Base-by-base conservation (phyloP, 1,140 invertebrate genomes). In the Aculops lycopersici region DNA sequence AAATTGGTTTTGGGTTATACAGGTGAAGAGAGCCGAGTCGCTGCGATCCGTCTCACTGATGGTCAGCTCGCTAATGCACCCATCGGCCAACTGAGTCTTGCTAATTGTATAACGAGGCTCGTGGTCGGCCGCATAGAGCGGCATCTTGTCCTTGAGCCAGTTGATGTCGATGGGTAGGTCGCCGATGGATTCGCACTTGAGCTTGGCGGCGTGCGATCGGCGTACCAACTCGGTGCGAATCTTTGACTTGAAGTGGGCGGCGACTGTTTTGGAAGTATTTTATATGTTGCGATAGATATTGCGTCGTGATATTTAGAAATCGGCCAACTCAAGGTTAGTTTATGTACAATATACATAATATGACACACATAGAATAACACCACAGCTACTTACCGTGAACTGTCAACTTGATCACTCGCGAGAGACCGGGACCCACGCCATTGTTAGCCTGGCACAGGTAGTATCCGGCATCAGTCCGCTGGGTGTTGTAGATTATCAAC, bases 391-490 rank as follows among this genome's bases (percentile, higher is more conserved):
- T 55, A 66, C 64, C 60, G 44, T 64, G 58, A 4, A 68, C 63
- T 12, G 52, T 55, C 5, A 68, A 51, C 37, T 52, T 53, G 14
- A 66, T 53, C 15, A 64, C 56, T 53, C 65, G 64, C 47, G 64
- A 65, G 5, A 94, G 63, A 51, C 79, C 81, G 46, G 78, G 76
- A 40, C 83, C 83, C 52, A 92, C 84, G 15, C 21, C 79, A 58
- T 95, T 95, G 19, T 78, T 76, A 35, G 83, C 80, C 61, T 90
- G 80, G 55, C 86, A 94, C 17, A 92, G 61, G 50, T 66, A 68
- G 43, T 56, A 55, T 1, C 65, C 65, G 42, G 62, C 55, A 50
- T 68, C 59, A 38, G 36, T 45, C 50, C 59, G 48, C 37, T 46
- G 49, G 1, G 59, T 55, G 5, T 53, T 46, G 13, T 51, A 49